These are phyloP conservation scores for Dufourea novaeangliae DNA, from an alignment of 1,140 invertebrate species.

Conservation along the genomic window DNA sequence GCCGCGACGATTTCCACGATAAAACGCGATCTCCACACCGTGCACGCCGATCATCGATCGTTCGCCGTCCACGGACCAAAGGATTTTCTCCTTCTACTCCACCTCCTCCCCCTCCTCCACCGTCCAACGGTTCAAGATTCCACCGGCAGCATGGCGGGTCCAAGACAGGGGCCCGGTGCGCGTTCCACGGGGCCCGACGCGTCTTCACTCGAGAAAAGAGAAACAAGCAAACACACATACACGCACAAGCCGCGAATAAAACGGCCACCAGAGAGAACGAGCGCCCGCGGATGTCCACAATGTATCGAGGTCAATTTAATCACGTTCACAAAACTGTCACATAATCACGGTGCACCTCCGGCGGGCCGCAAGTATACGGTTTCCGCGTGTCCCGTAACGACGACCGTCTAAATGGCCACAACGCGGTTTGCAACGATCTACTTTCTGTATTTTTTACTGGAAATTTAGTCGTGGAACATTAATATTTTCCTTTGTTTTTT, in stretches of 20 bases:
- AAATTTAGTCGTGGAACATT: too few relatives aligned
- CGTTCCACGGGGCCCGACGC: background rate
- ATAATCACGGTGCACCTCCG: conserved; percentile 59
- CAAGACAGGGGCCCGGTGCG: background rate
- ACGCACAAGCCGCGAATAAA: conserved; percentile 38
- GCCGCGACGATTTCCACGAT: conserved; percentile 46
- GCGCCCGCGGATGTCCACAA: conserved; percentile 60
- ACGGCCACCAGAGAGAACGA: conserved; percentile 20
- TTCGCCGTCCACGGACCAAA: too few relatives aligned
- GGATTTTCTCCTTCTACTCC: too few relatives aligned
- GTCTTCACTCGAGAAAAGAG: background rate
- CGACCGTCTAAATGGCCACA: conserved; percentile 8
- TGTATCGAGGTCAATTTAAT: conserved; percentile 68
- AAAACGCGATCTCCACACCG: conserved; percentile 23
- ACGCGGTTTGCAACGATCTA: background rate
- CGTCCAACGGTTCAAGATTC: too few relatives aligned
- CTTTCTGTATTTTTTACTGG: too few relatives aligned
- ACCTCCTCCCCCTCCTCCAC: too few relatives aligned
- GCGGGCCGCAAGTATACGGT: conserved; percentile 31
- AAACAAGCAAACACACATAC: conserved; percentile 40
- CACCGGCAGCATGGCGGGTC: background rate
- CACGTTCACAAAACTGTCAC: conserved; percentile 66
- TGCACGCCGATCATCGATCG: conserved; percentile 39
- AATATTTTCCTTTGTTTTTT: too few relatives aligned
- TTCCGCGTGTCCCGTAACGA: conserved; percentile 40